Base-by-base conservation (phyloP, 2,113 vertebrate species). In the Castor canadensis region DNA sequence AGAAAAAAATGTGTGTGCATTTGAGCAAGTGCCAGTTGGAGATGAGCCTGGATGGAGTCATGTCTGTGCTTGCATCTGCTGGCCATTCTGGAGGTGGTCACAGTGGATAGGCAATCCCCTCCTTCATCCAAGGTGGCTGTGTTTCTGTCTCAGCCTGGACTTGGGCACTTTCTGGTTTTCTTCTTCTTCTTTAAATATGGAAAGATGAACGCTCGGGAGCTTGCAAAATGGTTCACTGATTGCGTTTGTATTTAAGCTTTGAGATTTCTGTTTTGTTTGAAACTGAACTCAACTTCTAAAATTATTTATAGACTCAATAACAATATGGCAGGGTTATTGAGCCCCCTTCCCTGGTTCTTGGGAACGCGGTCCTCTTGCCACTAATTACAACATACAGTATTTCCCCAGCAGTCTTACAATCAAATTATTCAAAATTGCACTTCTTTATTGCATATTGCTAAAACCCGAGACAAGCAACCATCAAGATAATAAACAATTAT, bases 401-500 rank as follows among this genome's bases (percentile, higher is more conserved):
- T 98, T 99, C 98, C 98, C 98, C 98, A 98, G 98, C 98, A 98
- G 98, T 98, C 98, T 98, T 98, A 99, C 98, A 99, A 99, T 99
- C 98, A 99, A 98, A 99, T 99, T 99, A 99, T 99, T 99, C 98
- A 98, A 98, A 99, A 99, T 98, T 99, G 98, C 98, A 98, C 99
- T 99, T 98, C 98, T 99, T 99, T 99, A 99, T 99, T 99, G 98
- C 98, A 98, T 98, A 98, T 99, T 98, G 98, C 98, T 99, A 99
- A 99, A 99, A 98, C 98, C 98, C 98, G 97, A 98, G 98, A 99
- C 98, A 98, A 99, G 98, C 98, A 99, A 98, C 98, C 98, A 98
- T 99, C 98, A 97, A 98, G 99, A 99, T 99, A 99, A 99, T 99
- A 99, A 99, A 99, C 99, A 99, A 99, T 99, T 99, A 99, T 99